Base-by-base conservation (phyloP, 2,113 vertebrate genomes). In the Proterorhinus semilunaris region DNA sequence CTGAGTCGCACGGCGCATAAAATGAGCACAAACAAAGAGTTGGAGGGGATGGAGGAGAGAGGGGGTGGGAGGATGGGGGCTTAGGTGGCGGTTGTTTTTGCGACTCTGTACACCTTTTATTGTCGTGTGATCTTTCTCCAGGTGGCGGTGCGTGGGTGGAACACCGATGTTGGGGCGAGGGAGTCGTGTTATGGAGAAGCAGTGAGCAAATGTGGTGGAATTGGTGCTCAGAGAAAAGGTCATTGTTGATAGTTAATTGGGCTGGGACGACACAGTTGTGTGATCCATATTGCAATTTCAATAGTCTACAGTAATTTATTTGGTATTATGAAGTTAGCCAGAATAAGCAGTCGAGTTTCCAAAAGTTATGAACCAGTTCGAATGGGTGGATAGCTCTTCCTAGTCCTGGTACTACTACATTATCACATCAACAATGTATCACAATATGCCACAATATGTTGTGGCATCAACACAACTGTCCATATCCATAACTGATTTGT, bases 11-110 rank as follows among this genome's bases (percentile, higher is more conserved):
- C 88, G 87, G 86, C 65, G 82, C 87, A 90, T 90, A 93, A 95
- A 90, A 95, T 96, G 95, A 97, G 92, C 90, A 91, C 90, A 94
- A 93, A 88, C 82, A 92, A 89, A 89, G 82, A 91, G 78, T 83
- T 54, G 63, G 73, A 74, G 69, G 68, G 65, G 62, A 74, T 76
- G 21, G 78, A 72, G 46, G 76, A 62, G 66, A 67, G 51, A 52
- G 53, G 68, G 55, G 73, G 27, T 36, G 27, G 27, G 27, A 36
- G 27, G 27, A 36, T 36, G 27, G 27, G 27, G 27, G 27, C 4
- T 36, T 16, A 50, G 59, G 73, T 54, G 75, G 70, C 80, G 74
- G 66, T 81, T 77, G 71, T 81, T 76, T 36, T 36, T 75, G 79
- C 63, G 62, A 21, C 17, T 54, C 17, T 10, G 17, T 27, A 55